Conservation (phyloP, 2,888 invertebrate species). For the Cephus rjabovi region DNA sequence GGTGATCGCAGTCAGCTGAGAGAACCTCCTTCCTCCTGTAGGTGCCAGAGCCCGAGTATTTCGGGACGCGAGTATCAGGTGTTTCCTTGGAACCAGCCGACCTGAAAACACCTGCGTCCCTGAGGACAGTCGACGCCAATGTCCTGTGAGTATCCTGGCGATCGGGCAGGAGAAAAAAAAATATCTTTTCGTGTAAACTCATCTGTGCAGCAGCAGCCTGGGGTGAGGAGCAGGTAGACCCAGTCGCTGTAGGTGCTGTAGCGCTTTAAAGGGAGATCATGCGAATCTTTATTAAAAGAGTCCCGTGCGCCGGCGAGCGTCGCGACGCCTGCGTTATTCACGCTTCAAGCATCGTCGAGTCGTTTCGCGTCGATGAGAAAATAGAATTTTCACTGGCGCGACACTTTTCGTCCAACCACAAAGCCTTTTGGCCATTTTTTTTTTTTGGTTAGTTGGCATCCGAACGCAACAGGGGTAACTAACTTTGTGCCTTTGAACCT, state of each 20-base stretch:
- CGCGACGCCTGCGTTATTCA: not conserved
- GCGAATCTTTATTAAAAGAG: not conserved
- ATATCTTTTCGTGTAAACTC: not conserved
- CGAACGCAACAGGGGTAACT: not conserved
- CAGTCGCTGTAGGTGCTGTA: too few relatives aligned
- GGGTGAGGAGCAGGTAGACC: not conserved
- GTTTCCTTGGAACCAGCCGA: constrained; percentile 43
- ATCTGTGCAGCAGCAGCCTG: not conserved
- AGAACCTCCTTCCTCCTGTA: not conserved
- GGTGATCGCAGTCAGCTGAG: not conserved
- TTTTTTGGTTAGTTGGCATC: not conserved
- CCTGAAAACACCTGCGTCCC: constrained; percentile 42
- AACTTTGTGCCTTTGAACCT: not conserved
- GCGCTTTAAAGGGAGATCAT: not conserved
- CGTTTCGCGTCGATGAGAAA: not conserved
- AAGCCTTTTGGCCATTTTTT: not conserved
- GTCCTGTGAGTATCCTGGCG: not conserved
- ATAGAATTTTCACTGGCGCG: not conserved
- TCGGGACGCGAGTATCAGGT: constrained; percentile 39
- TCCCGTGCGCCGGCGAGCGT: not conserved
- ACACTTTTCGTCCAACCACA: not conserved
- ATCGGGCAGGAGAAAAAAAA: not conserved
- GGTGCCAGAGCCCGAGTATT: not conserved
- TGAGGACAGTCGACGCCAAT: not conserved
- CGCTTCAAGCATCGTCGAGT: not conserved